Conservation (phyloP, 2,797 vertebrate genomes). For the Steatocranus sp. region DNA sequence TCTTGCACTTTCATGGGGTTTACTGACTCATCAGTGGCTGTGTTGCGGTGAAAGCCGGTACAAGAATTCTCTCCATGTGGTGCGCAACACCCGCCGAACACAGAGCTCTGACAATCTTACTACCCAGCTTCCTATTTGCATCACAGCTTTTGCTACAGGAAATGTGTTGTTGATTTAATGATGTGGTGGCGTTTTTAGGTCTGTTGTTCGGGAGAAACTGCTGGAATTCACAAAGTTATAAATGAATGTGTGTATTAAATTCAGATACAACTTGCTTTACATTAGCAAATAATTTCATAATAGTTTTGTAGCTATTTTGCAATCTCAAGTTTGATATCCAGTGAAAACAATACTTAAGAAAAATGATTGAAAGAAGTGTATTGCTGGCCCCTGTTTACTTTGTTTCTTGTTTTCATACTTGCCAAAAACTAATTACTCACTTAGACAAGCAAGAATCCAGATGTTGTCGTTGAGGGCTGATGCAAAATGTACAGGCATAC, state of each 20-base stretch:
- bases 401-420: neutral
- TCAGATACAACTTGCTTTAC: neutral
- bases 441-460: neutral
- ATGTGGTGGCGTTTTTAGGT: neutral
- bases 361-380: neutral
- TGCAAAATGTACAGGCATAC: conserved; percentile 10
- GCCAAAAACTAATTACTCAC: neutral
- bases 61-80: conserved; percentile 61
- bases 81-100: conserved; percentile 34
- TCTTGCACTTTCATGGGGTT: conserved; percentile 20
- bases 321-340: neutral
- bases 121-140: conserved; percentile 26
- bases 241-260: neutral
- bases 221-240: neutral
- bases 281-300: neutral
- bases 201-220: neutral
- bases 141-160: conserved; percentile 40
- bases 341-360: neutral
- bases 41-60: conserved; percentile 48
- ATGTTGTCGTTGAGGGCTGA: neutral
- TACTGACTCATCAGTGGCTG: conserved; percentile 45
- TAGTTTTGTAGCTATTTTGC: neutral
- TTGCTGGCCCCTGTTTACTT: neutral
- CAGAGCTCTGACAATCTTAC: conserved; percentile 24
- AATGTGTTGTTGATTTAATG: conserved; percentile 43